Base-by-base conservation (phyloP, 35 echinoderm and acorn worm genomes). In the Lytechinus variegatus region DNA sequence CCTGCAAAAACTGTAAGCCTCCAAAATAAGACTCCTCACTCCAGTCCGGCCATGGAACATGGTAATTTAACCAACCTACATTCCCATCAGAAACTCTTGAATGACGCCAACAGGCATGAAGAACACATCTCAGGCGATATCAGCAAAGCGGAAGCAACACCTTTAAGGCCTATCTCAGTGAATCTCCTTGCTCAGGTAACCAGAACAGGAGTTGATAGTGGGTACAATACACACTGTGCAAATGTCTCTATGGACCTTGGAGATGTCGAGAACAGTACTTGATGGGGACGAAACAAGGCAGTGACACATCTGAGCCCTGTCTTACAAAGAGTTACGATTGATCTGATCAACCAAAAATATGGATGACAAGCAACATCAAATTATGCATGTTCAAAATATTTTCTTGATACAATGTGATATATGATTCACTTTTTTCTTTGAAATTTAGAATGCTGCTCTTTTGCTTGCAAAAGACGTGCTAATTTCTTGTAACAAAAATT, bases 151-250 rank as follows among this genome's bases (percentile, higher is more conserved):
- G 92, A 93, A 9, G 13, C 28, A 93, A 55, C 92, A 56, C 92
- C 92, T 28, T n/a, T 57, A 10, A 54, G 92, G 9, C 92, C 52
- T 6, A 28, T 93, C 8, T 27, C 55, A 3, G 53, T 57, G 11
- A 57, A 55, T 28, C 92, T 93, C 53, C 52, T 93, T 5, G 19
- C 53, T 57, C 92, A 54, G 10, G n/a, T 27, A 16, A 11, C 28
- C 13, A 93, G 53, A 10, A n/a, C 52, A 24, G 29, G 9, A 93
- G 92, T 57, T 6, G 92, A 93, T 19, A 93, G 92, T 57, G 92
- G 92, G 55, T 93, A 93, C 92, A 93, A 93, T 54, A 93, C 92
- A 93, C 51, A 93, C 92, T 56, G 92, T 93, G 92, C 55, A 33
- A 93, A 54, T 12, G 28, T 54, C 13, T 90, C 88, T 33, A 90